Evolutionary conservation across 2,888 invertebrate species (phyloP).

Genomic region (Crioceris asparagi): DNA sequence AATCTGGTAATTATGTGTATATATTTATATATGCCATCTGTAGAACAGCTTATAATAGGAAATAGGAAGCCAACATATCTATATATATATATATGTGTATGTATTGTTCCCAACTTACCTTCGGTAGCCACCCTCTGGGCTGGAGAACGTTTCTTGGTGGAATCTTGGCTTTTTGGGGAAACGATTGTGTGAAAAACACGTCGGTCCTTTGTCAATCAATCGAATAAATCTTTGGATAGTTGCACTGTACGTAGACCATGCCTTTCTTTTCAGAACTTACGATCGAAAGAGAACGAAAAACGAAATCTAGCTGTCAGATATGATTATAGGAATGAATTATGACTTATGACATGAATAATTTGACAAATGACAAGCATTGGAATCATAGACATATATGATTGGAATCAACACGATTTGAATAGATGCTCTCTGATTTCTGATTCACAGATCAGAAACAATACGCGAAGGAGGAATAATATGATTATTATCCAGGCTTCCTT

Average conservation of each 20-base stretch:
- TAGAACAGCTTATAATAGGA: neutral
- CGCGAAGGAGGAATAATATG: too few species aligned
- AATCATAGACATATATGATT: too few species aligned
- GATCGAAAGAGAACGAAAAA: too few species aligned
- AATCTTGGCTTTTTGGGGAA: conserved; percentile 61
- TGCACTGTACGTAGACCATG: conserved; percentile 26
- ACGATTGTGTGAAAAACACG: conserved; percentile 35
- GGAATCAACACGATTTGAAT: too few species aligned
- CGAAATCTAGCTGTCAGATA: too few species aligned
- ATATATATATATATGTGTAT: neutral
- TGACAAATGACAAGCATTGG: too few species aligned
- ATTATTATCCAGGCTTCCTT: too few species aligned
- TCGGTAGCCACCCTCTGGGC: conserved; percentile 72
- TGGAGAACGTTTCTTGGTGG: conserved; percentile 68
- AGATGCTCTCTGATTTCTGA: too few species aligned
- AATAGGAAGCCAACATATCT: neutral
- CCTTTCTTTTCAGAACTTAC: conserved; percentile 21
- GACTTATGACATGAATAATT: too few species aligned
- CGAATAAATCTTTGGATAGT: conserved; percentile 19
- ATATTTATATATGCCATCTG: neutral
- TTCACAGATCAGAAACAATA: too few species aligned
- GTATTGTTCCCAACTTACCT: too few species aligned
- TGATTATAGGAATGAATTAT: too few species aligned
- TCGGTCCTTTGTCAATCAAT: conserved; percentile 32
- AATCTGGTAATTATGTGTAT: neutral